Base-by-base conservation (phyloP, 2,797 vertebrate genomes). In the Hafferia zeledoni region DNA sequence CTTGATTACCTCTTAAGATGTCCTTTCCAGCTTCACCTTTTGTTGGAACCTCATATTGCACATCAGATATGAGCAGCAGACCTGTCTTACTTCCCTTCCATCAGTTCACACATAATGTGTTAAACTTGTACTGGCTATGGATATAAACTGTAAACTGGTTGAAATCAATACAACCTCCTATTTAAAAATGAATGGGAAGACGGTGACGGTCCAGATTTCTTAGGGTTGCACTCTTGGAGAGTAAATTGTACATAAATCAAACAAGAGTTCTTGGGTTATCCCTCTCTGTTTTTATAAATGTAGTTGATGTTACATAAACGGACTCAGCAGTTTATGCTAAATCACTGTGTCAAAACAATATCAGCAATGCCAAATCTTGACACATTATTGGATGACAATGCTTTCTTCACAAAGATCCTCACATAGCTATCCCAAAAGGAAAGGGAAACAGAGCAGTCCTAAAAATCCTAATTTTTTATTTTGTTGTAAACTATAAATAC, bases 51-150 rank as follows among this genome's bases (percentile, higher is more conserved):
- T 84, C 31, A 17, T 53, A 11, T 27, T 79, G 76, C 24, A 47
- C 6, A 3, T 25, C 43, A 65, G 17, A 23, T 50, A 27, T 41
- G 63, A 49, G 10, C 59, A 82, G 59, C 1, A 80, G 68, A 35
- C 24, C 11, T 31, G 15, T 28, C 24, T 50, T 92, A 24, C 52
- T 56, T 61, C 28, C n/a, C 10, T 64, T 67, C 49, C 44, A 33
- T 39, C 31, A 20, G 18, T 74, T 88, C 60, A 27, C 19, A 17
- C 0, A 0, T n/a, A 78, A 72, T 0, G 0, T 41, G 31, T 72
- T 50, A 77, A 74, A 16, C 13, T 20, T 17, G 4, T 41, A 33
- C 3, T 41, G 41, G 50, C 31, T 50, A 7, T 8, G 18, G 37
- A 12, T 56, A 50, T 70, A 50, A 76, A 33, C 4, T 0, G 0